Evolutionary conservation across 2,888 invertebrate genomes (phyloP), one percentile per base, ranked within the genome.

Genomic region (Brachypalpus laphriformis): DNA sequence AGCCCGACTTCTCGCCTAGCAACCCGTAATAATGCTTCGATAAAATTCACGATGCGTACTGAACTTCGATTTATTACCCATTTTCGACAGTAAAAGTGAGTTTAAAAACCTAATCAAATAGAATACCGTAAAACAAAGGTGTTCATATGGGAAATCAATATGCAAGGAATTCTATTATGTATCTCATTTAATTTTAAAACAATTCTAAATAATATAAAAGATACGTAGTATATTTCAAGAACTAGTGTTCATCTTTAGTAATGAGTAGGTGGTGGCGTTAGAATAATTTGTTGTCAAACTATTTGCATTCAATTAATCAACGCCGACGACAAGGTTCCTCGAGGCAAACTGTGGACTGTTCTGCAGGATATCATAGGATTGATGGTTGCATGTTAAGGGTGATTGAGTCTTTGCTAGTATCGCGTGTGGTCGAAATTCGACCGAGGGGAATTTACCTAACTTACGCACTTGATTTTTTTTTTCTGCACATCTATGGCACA

Each of bases 141-240:
- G 20, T 7, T 1, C 45, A 49, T 28, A 8, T 16, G 28, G 28
- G 9, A 54, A 14, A 16, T 54, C 7, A 54, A 28, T 45, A 31
- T 47, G 63, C 45, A 31, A 18, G 4, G n/a, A 47, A 7, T 63
- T 63, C 47, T 63, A 63, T 63, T 45, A n/a, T n/a, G n/a, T n/a
- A 16, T 18, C 18, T 16, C 9, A 45, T 20, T 47, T 61, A 5
- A 11, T 25, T 16, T 9, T 2, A 25, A 59, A 42, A 16, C 63
- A 28, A 9, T 63, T 47, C 28, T 9, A 16, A 61, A 3, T n/a
- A 2, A 25, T 28, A 45, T 61, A 42, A 61, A 61, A 16, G 22
- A 11, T 14, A 3, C 25, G 16, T 42, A 6, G 6, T 61, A 16
- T 25, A 28, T 16, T 61, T 9, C 25, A 25, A 61, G 25, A 14